Percentiles rank a stretch among this genome's conserved stretches.
Conservation (phyloP, 2,113 vertebrate genomes). For the Prunella fulvescens region DNA sequence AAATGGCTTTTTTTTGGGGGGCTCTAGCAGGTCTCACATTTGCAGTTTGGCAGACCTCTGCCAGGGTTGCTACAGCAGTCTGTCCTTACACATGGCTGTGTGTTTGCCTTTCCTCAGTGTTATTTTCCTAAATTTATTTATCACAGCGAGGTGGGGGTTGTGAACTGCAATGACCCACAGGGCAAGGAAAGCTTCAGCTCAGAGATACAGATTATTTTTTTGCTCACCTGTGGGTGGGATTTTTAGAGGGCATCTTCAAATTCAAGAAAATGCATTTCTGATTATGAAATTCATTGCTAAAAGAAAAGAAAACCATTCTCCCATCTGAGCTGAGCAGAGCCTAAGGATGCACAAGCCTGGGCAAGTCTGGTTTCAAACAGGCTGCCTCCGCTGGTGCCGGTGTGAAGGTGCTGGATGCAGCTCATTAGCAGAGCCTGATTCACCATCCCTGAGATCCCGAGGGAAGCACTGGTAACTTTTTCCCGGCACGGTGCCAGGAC, state of each 20-base stretch:
- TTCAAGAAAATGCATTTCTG: not conserved
- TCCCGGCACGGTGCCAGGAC: not conserved
- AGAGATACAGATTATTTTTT: not conserved
- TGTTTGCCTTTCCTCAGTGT: not conserved
- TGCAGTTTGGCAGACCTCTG: not conserved
- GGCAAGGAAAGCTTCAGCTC: not conserved
- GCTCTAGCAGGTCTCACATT: not conserved
- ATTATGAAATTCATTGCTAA: not conserved
- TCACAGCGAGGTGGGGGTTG: rapidly evolving
- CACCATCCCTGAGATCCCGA: not conserved
- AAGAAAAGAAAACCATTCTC: not conserved
- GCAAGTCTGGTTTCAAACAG: not conserved
- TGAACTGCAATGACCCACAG: not conserved
- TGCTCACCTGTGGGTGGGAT: not conserved
- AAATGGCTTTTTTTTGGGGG: not conserved
- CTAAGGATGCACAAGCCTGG: not conserved
- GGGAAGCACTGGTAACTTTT: not conserved
- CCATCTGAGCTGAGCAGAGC: not conserved
- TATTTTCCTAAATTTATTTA: not conserved
- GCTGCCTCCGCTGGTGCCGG: rapidly evolving
- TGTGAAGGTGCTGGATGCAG: not conserved
- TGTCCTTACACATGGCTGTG: not conserved
- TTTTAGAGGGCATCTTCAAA: not conserved
- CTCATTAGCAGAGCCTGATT: constrained; percentile 4
- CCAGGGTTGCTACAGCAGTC: not conserved